Evolutionary conservation across 2,888 invertebrate species (phyloP).

Genomic region (Perithous albicinctus): DNA sequence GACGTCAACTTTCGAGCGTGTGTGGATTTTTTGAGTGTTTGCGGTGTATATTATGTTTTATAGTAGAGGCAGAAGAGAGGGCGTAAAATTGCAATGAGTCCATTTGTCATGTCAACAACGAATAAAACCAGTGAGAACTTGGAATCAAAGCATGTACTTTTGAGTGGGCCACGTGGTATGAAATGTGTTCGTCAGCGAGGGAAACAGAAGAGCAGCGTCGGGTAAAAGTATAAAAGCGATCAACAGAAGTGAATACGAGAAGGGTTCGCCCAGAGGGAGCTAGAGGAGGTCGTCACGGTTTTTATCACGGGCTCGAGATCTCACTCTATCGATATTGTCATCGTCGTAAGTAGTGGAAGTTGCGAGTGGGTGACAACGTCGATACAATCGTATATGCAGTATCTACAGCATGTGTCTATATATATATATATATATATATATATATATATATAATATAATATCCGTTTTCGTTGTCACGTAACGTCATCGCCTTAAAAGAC

Average conservation of each 20-base stretch:
- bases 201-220: slow-evolving; percentile 5
- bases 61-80: background rate
- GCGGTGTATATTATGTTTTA: background rate
- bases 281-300: slow-evolving; percentile 12
- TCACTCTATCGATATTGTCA: slow-evolving; percentile 22
- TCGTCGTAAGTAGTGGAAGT: slow-evolving; percentile 13
- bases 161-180: background rate
- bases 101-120: slow-evolving; percentile 7
- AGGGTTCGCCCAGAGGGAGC: background rate
- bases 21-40: background rate
- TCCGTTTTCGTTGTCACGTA: slow-evolving; percentile 32
- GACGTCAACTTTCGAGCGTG: background rate
- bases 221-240: slow-evolving; percentile 20
- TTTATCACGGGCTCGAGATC: slow-evolving; percentile 25
- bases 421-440: no score
- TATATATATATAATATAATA: no score
- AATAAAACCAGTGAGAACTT: background rate
- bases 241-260: background rate
- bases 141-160: background rate
- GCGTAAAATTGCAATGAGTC: background rate
- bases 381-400: slow-evolving; percentile 16
- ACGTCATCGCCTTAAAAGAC: slow-evolving; percentile 18
- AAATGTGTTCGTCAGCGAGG: slow-evolving; percentile 7
- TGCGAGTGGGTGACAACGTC: slow-evolving; percentile 3
- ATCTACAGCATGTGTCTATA: background rate